Base-by-base conservation (phyloP, 2,888 invertebrate species). In the Drosophila affinis region DNA sequence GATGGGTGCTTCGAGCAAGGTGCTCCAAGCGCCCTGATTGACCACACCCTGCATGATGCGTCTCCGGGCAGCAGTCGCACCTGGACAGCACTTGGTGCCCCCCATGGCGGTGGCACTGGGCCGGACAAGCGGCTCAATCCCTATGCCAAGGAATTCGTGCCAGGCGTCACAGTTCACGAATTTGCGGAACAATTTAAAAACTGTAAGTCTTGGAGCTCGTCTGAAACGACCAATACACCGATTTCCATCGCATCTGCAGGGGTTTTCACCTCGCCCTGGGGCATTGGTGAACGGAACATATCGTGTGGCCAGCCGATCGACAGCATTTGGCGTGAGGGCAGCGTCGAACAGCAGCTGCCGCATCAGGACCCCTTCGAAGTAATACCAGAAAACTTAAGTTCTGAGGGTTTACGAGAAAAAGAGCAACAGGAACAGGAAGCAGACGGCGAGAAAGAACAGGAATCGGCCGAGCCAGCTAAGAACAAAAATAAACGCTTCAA, bases 141-240 rank as follows among this genome's bases (percentile, higher is more conserved):
- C 1, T 54, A 87, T 21, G 85, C 89, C 3, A 74, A 84, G 2
- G 88, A 70, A 10, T 85, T 85, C 63, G 81, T 85, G 49, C 85
- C 85, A 7, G 56, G 63, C n/a, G 6, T 75, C 9, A 27, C 59
- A 12, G 34, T 24, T 7, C 45, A 59, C 45, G 7, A 63, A 32
- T 9, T 75, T 53, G 82, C 77, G 17, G 32, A 46, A 32, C 68
- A 78, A 64, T 62, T 81, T n/a, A 14, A 69, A 2, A 78, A 81
- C 5, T 63, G 80, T 80, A 59, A 72, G 56, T 72, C 45, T 45
- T 45, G 21, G 27, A 12, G 27, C 17, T 7, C 53, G 9, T 54
- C 21, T 27, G 10, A 27, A n/a, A 5, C 4, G 6, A 2, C 12
- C 21, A 46, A 7, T 3, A 5, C 32, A 2, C 14, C 21, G 7